These are phyloP conservation scores for Drepana falcataria DNA, from an alignment of 2,888 invertebrate species.

Conservation along the genomic window DNA sequence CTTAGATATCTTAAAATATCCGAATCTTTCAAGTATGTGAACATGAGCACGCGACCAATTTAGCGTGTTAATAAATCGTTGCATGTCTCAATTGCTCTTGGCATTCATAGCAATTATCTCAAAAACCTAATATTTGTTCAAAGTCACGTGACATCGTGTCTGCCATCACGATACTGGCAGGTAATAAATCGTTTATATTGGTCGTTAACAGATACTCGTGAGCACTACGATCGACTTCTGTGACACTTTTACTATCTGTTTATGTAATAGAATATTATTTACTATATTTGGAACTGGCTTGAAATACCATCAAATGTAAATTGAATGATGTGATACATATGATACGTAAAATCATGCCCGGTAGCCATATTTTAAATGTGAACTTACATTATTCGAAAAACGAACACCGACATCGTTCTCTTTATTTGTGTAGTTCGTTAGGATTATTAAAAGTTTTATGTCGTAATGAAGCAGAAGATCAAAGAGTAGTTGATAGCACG, in stretches of 20 bases:
- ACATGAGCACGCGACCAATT: neutral
- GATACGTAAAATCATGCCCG: no score
- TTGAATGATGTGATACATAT: no score
- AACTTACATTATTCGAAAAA: no score
- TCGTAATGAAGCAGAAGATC: no score
- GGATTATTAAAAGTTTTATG: no score
- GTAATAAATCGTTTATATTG: slow-evolving; percentile 23
- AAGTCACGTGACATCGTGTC: neutral
- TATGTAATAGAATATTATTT: slow-evolving; percentile 29
- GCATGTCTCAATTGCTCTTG: neutral
- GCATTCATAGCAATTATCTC: no score
- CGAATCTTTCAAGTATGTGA: no score
- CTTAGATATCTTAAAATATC: no score
- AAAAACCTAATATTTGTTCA: neutral
- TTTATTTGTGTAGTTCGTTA: no score
- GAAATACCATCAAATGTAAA: neutral
- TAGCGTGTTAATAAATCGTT: neutral
- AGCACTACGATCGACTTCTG: slow-evolving; percentile 19
- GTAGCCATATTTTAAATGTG: no score
- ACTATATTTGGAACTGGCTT: slow-evolving; percentile 29
- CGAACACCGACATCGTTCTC: no score
- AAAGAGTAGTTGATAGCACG: no score
- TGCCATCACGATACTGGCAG: slow-evolving; percentile 7
- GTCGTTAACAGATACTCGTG: slow-evolving; percentile 15
- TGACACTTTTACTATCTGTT: slow-evolving; percentile 36